phyloP scores from a whole-genome alignment of 2,113 vertebrate species.

The Thryonomys swinderianus region DNA sequence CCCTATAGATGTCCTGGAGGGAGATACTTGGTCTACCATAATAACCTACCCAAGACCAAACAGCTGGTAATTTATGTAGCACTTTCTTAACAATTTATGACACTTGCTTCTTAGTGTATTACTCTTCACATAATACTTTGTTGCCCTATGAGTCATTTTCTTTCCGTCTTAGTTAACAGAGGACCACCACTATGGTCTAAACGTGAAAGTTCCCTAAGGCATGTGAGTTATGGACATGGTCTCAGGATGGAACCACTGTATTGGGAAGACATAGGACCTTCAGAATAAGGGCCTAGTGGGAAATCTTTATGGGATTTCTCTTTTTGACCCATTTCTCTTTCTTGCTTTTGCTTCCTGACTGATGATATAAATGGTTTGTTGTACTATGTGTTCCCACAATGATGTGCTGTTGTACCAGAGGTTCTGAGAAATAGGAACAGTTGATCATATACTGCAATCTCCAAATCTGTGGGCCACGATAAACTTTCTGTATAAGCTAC shows the following conservation, averaged over 20 bases:
- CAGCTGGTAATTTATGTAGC: neutral
- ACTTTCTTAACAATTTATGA: neutral
- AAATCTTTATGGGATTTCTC: neutral
- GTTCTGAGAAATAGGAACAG: neutral
- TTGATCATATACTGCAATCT: neutral
- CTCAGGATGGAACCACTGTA: neutral
- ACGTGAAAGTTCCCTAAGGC: neutral
- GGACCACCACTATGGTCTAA: neutral
- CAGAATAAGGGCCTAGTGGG: neutral
- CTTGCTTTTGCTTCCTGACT: neutral
- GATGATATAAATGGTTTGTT: neutral
- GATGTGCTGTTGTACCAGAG: neutral
- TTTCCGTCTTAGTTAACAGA: neutral
- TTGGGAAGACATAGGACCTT: neutral
- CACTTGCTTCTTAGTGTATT: neutral
- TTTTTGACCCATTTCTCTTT: neutral
- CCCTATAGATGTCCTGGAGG: neutral
- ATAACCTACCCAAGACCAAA: neutral
- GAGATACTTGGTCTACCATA: neutral
- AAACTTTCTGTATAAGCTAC: neutral
- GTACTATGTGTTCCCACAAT: neutral
- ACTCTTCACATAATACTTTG: neutral
- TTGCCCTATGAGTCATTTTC: neutral
- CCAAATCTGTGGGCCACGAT: neutral
- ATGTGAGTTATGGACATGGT: neutral